phyloP scores from a whole-genome alignment of 2,113 vertebrate genomes.

The Gadus chalcogrammus region DNA sequence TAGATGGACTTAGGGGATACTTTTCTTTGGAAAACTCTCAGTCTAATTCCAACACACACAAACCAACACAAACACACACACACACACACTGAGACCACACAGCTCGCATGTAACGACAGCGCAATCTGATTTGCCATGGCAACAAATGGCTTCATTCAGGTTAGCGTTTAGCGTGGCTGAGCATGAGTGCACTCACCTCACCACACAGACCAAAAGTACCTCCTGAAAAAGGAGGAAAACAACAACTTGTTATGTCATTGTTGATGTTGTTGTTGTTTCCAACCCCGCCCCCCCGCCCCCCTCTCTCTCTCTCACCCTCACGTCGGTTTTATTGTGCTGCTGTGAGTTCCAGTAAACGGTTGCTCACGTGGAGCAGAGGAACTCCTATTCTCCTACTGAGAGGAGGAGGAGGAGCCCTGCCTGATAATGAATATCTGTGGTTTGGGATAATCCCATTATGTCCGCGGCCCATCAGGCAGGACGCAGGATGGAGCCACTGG shows the following conservation, averaged over 20 bases:
- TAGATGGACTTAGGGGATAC: not conserved
- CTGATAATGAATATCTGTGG: slow-evolving; percentile 74
- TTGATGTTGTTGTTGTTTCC: slow-evolving; percentile 21
- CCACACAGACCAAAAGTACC: slow-evolving; percentile 71
- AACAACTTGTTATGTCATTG: slow-evolving; percentile 59
- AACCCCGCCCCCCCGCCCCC: too few relatives aligned
- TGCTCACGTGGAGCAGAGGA: slow-evolving; percentile 58
- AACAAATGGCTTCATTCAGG: slow-evolving; percentile 65
- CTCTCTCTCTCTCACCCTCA: too few relatives aligned
- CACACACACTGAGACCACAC: slow-evolving; percentile 1
- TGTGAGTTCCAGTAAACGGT: slow-evolving; percentile 75
- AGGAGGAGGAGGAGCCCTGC: slow-evolving; percentile 45
- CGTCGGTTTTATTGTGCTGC: slow-evolving; percentile 65
- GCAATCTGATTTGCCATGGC: slow-evolving; percentile 61
- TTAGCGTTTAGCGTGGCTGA: slow-evolving; percentile 31
- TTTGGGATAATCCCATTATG: slow-evolving; percentile 67
- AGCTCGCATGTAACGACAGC: slow-evolving; percentile 41
- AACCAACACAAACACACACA: not conserved
- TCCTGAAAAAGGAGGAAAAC: slow-evolving; percentile 65
- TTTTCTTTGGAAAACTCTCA: not conserved
- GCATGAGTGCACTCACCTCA: slow-evolving; percentile 66
- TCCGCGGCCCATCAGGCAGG: slow-evolving; percentile 52
- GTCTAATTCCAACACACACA: not conserved
- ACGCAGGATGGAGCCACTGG: too few relatives aligned
- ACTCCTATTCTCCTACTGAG: slow-evolving; percentile 45